phyloP scores from a whole-genome alignment of 2,888 invertebrate genomes.

The Quadroppia sp. region DNA sequence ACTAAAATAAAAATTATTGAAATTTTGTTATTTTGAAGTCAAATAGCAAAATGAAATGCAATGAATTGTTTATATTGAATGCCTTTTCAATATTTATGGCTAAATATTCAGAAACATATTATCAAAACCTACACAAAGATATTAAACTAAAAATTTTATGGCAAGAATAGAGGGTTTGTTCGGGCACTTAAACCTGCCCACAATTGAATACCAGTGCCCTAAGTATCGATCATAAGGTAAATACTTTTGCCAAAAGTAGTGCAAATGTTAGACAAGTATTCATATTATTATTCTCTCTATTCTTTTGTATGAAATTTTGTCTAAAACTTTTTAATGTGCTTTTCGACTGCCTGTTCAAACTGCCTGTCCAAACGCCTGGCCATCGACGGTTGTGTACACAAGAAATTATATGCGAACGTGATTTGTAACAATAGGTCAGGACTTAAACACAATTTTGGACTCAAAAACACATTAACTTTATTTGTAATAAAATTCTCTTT shows the following conservation, averaged over 20 bases:
- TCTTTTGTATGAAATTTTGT: background rate
- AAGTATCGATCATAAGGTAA: slow-evolving; percentile 31
- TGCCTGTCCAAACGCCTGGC: too few relatives aligned
- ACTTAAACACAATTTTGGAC: background rate
- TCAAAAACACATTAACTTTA: background rate
- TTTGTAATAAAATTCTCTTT: background rate
- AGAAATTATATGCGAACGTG: slow-evolving; percentile 30
- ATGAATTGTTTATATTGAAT: background rate
- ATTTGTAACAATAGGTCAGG: slow-evolving; percentile 12
- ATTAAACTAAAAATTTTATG: slow-evolving; percentile 14
- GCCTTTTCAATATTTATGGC: slow-evolving; percentile 22
- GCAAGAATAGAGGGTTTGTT: slow-evolving; percentile 22
- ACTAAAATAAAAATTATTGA: background rate
- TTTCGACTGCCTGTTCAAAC: too few relatives aligned
- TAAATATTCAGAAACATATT: slow-evolving; percentile 29
- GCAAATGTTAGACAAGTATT: slow-evolving; percentile 5
- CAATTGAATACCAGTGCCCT: slow-evolving; percentile 22
- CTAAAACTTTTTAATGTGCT: background rate
- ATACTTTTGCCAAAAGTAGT: background rate
- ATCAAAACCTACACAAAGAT: slow-evolving; percentile 31
- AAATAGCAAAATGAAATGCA: background rate
- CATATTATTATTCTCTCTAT: background rate
- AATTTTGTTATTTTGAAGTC: background rate
- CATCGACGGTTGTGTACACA: slow-evolving; percentile 1
- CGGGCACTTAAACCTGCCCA: slow-evolving; percentile 29